Percentiles rank a stretch among this genome's conserved stretches.
phyloP scores from a whole-genome alignment of 2,113 vertebrate species.

The Lepidothrix coronata region DNA sequence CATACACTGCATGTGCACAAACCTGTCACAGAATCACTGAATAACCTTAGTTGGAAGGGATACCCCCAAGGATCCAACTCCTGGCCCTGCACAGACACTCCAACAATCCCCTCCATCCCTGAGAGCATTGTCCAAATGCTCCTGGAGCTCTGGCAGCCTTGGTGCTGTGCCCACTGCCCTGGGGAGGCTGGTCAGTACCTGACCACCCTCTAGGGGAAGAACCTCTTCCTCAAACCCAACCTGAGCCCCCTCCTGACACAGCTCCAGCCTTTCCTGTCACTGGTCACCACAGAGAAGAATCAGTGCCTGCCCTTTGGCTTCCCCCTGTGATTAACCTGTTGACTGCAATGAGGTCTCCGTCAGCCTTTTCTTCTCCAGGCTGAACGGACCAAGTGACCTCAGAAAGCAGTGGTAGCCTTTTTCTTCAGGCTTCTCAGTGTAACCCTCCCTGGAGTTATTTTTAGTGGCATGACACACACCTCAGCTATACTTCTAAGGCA shows the following conservation, averaged over 20 bases:
- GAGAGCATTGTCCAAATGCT: rapidly evolving
- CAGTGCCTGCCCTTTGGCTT: neutral
- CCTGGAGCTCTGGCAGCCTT: neutral
- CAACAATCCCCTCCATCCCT: neutral
- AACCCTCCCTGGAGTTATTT: neutral
- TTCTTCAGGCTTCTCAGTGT: neutral
- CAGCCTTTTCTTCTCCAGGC: neutral
- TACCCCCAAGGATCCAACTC: neutral
- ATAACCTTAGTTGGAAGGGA: rapidly evolving
- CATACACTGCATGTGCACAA: rapidly evolving
- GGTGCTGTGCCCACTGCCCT: neutral
- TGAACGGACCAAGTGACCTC: neutral
- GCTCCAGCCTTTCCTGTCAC: neutral
- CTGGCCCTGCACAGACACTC: neutral
- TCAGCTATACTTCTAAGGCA: neutral
- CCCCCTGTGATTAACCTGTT: neutral
- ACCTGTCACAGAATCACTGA: rapidly evolving
- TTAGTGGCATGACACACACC: neutral
- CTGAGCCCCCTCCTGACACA: neutral
- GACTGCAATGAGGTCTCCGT: neutral
- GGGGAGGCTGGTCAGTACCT: neutral
- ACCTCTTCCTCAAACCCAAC: neutral
- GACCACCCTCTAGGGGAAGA: neutral
- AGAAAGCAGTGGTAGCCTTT: neutral
- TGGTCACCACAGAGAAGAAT: neutral